phyloP scores from a whole-genome alignment of 2,797 vertebrate genomes.

The Squalus acanthias region DNA sequence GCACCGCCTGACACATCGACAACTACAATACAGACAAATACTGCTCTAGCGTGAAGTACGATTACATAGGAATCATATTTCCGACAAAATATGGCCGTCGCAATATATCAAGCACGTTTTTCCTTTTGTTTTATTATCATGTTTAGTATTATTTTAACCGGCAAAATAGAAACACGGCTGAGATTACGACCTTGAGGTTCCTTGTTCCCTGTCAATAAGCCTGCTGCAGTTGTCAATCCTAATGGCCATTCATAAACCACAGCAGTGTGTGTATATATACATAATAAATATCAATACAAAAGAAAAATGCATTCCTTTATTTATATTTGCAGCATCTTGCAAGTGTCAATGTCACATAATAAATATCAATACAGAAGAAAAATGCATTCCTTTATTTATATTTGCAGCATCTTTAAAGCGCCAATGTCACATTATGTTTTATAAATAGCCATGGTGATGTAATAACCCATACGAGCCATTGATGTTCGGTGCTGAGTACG shows the following conservation, averaged over 20 bases:
- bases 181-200: slow-evolving; percentile 6
- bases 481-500: neutral
- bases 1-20: slow-evolving; percentile 36
- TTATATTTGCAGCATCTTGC: neutral
- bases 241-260: neutral
- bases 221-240: neutral
- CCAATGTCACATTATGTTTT: neutral
- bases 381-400: neutral
- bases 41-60: neutral
- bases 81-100: neutral
- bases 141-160: neutral
- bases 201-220: neutral
- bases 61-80: too few relatives aligned
- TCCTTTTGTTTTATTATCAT: neutral
- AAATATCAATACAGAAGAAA: neutral
- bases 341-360: neutral
- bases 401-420: neutral
- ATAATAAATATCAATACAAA: neutral
- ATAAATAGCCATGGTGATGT: neutral
- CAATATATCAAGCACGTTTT: too few relatives aligned
- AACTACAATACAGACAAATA: neutral
- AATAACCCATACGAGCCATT: neutral
- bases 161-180: neutral
- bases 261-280: too few relatives aligned
- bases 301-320: neutral